A percentile compares a stretch with the other conserved stretches of the same genome.
Evolutionary conservation across 2,113 vertebrate genomes (phyloP).

Genomic region (Cryptomyrus ogoouensis): DNA sequence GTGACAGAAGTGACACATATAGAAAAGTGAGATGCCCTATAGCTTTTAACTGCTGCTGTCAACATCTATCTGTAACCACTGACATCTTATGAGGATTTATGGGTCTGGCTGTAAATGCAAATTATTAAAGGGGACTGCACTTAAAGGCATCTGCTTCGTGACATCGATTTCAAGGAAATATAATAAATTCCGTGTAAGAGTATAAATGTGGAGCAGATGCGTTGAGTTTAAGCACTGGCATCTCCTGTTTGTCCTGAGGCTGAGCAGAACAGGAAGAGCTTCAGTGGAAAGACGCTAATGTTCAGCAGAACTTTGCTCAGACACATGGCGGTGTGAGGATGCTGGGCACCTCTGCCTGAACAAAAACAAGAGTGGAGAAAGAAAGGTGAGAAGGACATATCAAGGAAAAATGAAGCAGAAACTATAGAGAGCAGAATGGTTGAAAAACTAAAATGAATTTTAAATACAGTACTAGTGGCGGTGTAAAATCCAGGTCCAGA

Average conservation of each 20-base stretch:
- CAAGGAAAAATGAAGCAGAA: neutral
- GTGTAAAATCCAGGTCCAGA: neutral
- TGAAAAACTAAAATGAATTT: neutral
- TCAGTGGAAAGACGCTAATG: neutral
- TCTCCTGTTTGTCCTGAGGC: neutral
- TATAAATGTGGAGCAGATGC: neutral
- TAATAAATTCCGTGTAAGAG: neutral
- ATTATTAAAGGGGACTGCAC: neutral
- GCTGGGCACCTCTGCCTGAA: neutral
- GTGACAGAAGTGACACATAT: constrained; percentile 5
- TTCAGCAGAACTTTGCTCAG: neutral
- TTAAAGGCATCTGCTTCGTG: neutral
- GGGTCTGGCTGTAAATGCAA: constrained; percentile 4
- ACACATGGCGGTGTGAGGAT: neutral
- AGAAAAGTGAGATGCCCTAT: neutral
- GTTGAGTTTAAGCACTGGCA: neutral
- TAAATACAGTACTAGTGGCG: neutral
- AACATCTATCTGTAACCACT: neutral
- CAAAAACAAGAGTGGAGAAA: neutral
- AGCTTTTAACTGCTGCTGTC: neutral
- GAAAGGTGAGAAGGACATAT: neutral
- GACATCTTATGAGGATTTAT: constrained; percentile 2
- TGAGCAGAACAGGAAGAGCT: neutral
- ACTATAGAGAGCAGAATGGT: neutral
- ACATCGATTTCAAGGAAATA: neutral